Base-by-base conservation (phyloP, 1,140 invertebrate species). In the Homalodisca vitripennis region DNA sequence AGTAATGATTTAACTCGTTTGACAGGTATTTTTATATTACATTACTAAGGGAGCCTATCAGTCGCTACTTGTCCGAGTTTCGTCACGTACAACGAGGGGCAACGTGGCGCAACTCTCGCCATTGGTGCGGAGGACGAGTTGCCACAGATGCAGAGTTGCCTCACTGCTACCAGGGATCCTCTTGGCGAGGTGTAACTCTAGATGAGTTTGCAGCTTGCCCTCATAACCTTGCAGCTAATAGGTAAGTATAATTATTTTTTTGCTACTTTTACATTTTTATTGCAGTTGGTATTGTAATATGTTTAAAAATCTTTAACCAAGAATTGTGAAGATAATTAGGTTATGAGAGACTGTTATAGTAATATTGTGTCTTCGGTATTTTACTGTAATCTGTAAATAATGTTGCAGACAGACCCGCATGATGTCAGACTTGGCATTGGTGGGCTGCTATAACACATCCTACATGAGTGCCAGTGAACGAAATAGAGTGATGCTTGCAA, bases 61-160 rank as follows among this genome's bases (percentile, higher is more conserved):
- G 82, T 76, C 87, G 96, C 73, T 98, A 95, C 81, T 81, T 98
- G 72, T 96, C 93, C 70, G 96, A 98, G 81, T 98, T 93, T 80
- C 86, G 90, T 55, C 98, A 99, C 82, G 97, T 99, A 32, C 91
- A 95, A 78, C 86, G 97, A 30, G 98, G 98, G 32, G 97, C 97
- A 57, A 99, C 97, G n/a, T 99, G 98, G 98, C 84, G 84, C 71
- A 82, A 78, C 51, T 90, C 94, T 24, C 82, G 92, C 13, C 94
- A 97, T 79, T 91, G 89, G 84, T 98, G 95, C 79, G 87, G 89
- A 73, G 96, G 96, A 1, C 83, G 90, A 47, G 84, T 87, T 31
- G 92, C 94, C 22, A 90, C 87, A 55, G 82, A 87, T 24, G 82
- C 87, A 2, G 92, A 92, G 77, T 84, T 94, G 72, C 92, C 91